A percentile compares a stretch with the other conserved stretches of the same genome.
These are phyloP conservation scores for Drosophila oshimai DNA, from an alignment of 1,140 invertebrate species.

Conservation along the genomic window DNA sequence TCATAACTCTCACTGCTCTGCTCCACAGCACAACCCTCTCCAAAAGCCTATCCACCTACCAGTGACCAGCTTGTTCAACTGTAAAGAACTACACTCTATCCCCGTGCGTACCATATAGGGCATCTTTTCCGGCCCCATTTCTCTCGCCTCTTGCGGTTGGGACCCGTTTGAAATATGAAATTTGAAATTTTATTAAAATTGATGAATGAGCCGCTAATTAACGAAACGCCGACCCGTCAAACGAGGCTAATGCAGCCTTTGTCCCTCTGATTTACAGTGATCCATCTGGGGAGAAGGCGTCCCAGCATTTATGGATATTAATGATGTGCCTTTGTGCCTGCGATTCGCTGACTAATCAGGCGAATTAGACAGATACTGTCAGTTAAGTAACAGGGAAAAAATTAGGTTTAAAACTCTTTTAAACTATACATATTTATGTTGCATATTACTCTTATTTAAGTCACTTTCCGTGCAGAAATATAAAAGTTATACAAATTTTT, in stretches of 20 bases:
- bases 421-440: no score
- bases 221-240: conserved; percentile 26
- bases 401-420: not conserved
- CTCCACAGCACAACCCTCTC: not conserved
- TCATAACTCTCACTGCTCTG: conserved; percentile 58
- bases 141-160: conserved; percentile 5
- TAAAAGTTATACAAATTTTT: no score
- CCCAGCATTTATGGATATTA: conserved; percentile 58
- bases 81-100: conserved; percentile 45
- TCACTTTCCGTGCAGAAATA: no score
- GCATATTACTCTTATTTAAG: no score
- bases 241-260: conserved; percentile 60
- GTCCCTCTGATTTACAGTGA: conserved; percentile 51
- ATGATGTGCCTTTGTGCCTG: conserved; percentile 60
- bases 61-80: conserved; percentile 30
- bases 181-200: conserved; percentile 81
- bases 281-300: conserved; percentile 22
- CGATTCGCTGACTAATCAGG: conserved; percentile 40
- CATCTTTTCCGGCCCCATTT: conserved; percentile 1
- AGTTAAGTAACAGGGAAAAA: not conserved
- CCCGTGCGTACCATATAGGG: not conserved
- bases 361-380: not conserved
- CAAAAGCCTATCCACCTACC: not conserved
- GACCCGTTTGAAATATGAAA: conserved; percentile 25
- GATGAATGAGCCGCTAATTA: conserved; percentile 82